Base-by-base conservation (phyloP, 2,888 invertebrate species). In the Cataglyphis cursor region DNA sequence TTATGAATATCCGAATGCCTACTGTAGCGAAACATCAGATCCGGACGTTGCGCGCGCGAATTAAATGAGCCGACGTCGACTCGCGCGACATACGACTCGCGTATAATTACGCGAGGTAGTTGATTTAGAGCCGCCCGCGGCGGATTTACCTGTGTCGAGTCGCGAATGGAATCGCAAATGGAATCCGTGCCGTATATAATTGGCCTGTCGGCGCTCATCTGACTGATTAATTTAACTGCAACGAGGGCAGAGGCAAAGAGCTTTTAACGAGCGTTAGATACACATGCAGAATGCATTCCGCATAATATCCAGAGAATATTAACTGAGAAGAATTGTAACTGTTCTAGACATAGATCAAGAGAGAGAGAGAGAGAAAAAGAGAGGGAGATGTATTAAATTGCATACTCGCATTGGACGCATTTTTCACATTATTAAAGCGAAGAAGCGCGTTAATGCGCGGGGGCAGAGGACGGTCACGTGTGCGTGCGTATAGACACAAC, bases 211-310 rank as follows among this genome's bases (percentile, higher is more conserved):
- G 59, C 72, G 51, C n/a, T 44, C 24, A 24, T 24, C 21, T 24
- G 48, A 59, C 59, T 61, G 83, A 83, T 83, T 83, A 73, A 83
- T 83, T 82, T 35, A 64, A n/a, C 10, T 9, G 57, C 48, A 51
- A 51, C 48, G 4, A 10, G 57, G 2, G 28, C 44, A 44, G 6
- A 51, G 4, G 70, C 70, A 18, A 1, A 24, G 21, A 24, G 21
- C 41, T 41, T 65, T 65, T 41, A 65, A 65, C 41, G 64, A 38
- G 41, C 44, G 24, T 41, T 61, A 51, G 24, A 1, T 24, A 1
- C n/a, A n/a, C 8, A 15, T 15, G 28, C 18, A 8, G 12, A 41
- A 3, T 31, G 8, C 59, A 31, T 31, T 12, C 15, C 18, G n/a
- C 12, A 44, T 4, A 12, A 44, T 41, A 41, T 44, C 3, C 41